A percentile compares a stretch with the other conserved stretches of the same genome.
These are phyloP conservation scores for Cephus spinipes DNA, from an alignment of 2,888 invertebrate genomes.

Conservation along the genomic window DNA sequence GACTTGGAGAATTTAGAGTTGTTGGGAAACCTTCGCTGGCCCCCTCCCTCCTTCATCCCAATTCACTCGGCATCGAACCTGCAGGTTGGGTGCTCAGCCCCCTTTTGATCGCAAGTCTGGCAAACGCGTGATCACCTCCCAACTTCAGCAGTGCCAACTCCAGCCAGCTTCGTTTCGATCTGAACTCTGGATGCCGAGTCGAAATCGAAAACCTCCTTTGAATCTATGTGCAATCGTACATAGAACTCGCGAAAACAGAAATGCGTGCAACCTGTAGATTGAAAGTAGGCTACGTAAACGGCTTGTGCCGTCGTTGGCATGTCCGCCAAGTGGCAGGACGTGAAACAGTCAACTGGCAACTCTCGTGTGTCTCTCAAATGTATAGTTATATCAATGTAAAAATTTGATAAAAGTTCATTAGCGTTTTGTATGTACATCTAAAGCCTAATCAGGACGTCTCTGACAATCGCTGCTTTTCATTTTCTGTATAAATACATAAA, in stretches of 20 bases:
- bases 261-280: neutral
- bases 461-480: too few relatives aligned
- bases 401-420: too few relatives aligned
- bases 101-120: neutral
- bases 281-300: neutral
- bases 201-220: neutral
- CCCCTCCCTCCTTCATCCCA: neutral
- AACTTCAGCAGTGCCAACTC: neutral
- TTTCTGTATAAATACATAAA: too few relatives aligned
- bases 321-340: too few relatives aligned
- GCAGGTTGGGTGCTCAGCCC: neutral
- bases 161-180: neutral
- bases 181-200: neutral
- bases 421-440: too few relatives aligned
- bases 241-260: neutral
- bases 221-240: neutral
- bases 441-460: too few relatives aligned
- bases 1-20: neutral
- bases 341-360: too few relatives aligned
- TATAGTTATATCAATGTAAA: too few relatives aligned
- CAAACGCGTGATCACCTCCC: neutral
- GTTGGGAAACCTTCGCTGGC: neutral
- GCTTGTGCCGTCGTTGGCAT: neutral
- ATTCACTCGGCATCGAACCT: neutral
- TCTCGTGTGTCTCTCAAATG: too few relatives aligned